phyloP scores from a whole-genome alignment of 92 coral and sea anemone genomes.

The Umimayanthus chanpuru region DNA sequence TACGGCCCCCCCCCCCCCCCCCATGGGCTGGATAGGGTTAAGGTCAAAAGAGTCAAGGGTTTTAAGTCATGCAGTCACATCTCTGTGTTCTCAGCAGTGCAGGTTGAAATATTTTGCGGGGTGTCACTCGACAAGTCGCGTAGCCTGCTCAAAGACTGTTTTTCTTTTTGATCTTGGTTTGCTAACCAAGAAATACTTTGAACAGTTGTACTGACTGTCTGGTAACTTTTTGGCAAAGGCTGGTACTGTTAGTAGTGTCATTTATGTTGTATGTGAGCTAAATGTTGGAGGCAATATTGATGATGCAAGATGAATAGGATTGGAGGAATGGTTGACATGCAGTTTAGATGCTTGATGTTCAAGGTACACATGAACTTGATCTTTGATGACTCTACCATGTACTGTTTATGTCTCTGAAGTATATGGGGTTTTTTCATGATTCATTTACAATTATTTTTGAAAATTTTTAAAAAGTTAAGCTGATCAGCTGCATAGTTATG shows the following conservation, averaged over 20 bases:
- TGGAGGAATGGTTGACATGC: conserved; percentile 5
- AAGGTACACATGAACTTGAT: not conserved
- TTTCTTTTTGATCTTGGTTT: not conserved
- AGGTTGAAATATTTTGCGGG: not conserved
- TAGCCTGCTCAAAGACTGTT: not conserved
- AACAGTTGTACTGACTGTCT: not conserved
- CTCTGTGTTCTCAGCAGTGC: not conserved
- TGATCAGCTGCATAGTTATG: too few species aligned
- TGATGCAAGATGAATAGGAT: not conserved
- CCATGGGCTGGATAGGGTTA: too few species aligned
- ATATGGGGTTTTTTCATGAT: too few species aligned
- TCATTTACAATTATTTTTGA: too few species aligned
- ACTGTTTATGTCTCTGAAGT: not conserved
- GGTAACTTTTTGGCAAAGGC: not conserved
- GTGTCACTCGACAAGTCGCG: not conserved
- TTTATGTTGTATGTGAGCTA: not conserved
- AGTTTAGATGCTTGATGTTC: not conserved
- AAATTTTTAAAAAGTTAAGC: too few species aligned
- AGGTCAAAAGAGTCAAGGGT: conserved; percentile 7
- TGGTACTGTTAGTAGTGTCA: not conserved
- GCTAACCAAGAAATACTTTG: not conserved
- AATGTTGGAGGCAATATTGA: not conserved
- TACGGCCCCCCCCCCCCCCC: too few species aligned
- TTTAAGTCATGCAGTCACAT: not conserved
- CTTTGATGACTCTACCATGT: not conserved